Conservation (phyloP, 2,113 vertebrate genomes). For the Setophaga kirtlandii region DNA sequence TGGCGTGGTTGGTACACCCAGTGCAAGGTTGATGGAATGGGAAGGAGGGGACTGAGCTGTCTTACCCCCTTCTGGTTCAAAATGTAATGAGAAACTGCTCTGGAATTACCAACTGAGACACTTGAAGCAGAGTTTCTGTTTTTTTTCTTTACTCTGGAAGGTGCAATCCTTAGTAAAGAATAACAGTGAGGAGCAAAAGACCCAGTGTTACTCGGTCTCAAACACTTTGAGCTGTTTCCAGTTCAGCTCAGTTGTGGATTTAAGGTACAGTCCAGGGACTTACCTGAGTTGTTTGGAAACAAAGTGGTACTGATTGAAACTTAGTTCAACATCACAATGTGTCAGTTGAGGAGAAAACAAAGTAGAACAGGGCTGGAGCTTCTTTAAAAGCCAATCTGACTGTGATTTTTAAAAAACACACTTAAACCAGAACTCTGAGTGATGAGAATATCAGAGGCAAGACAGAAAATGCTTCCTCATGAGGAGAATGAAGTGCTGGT, state of each 20-base stretch:
- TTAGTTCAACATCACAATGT: background rate
- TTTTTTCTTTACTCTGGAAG: background rate
- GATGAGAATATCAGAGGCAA: background rate
- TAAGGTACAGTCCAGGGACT: background rate
- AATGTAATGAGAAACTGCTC: background rate
- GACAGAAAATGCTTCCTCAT: background rate
- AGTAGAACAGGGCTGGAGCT: background rate
- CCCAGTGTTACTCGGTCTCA: fast-evolving
- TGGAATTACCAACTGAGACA: background rate
- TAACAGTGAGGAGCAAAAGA: background rate
- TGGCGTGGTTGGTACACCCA: background rate
- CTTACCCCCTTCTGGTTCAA: background rate
- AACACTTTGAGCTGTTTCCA: background rate
- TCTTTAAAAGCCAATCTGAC: background rate
- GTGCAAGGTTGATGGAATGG: background rate
- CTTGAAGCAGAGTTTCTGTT: background rate
- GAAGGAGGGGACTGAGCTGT: background rate
- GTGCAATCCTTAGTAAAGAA: background rate
- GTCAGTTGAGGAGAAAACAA: background rate
- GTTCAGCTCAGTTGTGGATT: background rate
- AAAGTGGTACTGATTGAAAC: background rate
- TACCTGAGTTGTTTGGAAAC: background rate
- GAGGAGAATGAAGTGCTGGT: background rate
- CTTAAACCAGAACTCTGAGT: background rate
- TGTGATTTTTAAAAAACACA: background rate